Conservation (phyloP, 2,888 invertebrate species). For the Lasioglossum oenotherae region DNA sequence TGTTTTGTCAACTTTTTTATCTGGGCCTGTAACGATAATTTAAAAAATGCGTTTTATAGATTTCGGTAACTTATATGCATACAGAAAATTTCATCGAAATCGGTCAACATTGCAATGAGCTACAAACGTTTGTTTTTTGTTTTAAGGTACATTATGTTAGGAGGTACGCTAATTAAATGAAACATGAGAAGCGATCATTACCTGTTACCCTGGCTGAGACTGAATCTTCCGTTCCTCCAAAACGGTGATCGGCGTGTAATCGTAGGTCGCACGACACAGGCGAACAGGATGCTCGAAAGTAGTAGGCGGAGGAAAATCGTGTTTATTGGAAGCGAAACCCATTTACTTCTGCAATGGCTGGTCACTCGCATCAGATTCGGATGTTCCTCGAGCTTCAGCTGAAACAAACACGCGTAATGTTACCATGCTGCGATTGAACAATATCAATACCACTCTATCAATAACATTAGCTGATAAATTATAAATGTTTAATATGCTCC, state of each 20-base stretch:
- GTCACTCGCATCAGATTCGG: slow-evolving; percentile 36
- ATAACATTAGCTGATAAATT: background rate
- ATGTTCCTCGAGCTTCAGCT: slow-evolving; percentile 29
- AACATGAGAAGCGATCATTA: slow-evolving; percentile 11
- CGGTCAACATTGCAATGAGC: too few species aligned
- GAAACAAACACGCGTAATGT: slow-evolving; percentile 27
- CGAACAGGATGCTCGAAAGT: slow-evolving; percentile 20
- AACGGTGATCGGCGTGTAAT: slow-evolving; percentile 21
- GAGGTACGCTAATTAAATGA: background rate
- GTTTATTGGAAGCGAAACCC: slow-evolving; percentile 52
- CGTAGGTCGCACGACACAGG: slow-evolving; percentile 18
- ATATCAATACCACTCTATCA: too few species aligned
- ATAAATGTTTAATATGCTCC: background rate
- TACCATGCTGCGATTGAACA: background rate
- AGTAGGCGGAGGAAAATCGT: slow-evolving; percentile 37
- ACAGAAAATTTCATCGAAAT: too few species aligned
- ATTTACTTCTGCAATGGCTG: slow-evolving; percentile 46
- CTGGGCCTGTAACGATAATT: too few species aligned
- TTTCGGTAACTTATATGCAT: too few species aligned
- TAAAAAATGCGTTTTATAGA: too few species aligned
- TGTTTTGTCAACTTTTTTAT: too few species aligned
- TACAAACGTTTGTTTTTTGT: too few species aligned
- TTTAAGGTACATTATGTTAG: too few species aligned
- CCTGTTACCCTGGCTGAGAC: slow-evolving; percentile 59
- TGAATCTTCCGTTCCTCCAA: slow-evolving; percentile 50